These are phyloP conservation scores for Mormyrus lacerda DNA, from an alignment of 2,113 vertebrate genomes.

Conservation along the genomic window DNA sequence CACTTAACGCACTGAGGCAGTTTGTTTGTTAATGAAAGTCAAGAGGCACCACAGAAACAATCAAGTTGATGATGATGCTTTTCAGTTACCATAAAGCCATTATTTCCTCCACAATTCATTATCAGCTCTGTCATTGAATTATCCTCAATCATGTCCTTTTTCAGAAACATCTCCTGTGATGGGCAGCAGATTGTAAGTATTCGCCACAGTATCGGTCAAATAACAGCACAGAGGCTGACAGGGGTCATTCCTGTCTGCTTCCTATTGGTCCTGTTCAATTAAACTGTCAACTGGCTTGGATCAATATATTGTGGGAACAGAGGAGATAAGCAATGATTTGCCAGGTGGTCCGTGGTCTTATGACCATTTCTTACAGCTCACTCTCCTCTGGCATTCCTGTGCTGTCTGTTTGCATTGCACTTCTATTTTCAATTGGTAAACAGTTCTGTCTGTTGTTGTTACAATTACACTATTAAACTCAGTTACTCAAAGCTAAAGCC, in stretches of 20 bases:
- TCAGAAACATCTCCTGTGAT: background rate
- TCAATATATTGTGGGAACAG: background rate
- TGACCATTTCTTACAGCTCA: too few species aligned
- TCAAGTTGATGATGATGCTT: background rate
- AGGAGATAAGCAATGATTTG: background rate
- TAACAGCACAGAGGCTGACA: background rate
- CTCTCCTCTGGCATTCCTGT: background rate
- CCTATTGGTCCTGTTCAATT: background rate
- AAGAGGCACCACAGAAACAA: background rate
- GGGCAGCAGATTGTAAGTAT: too few species aligned
- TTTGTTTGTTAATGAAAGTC: background rate
- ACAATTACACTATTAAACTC: background rate
- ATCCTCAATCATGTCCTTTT: background rate
- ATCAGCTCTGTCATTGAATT: background rate
- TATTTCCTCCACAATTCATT: background rate
- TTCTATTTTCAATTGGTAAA: background rate
- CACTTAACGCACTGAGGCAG: background rate
- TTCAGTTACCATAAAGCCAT: background rate
- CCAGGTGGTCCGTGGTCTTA: background rate
- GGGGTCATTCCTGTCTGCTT: background rate
- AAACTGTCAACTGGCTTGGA: slow-evolving; percentile 1
- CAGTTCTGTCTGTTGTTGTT: background rate
- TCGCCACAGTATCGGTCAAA: background rate
- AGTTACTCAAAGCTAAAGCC: background rate
- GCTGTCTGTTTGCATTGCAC: background rate